Conservation (phyloP, 2,113 vertebrate genomes). For the Halichoeres trimaculatus region DNA sequence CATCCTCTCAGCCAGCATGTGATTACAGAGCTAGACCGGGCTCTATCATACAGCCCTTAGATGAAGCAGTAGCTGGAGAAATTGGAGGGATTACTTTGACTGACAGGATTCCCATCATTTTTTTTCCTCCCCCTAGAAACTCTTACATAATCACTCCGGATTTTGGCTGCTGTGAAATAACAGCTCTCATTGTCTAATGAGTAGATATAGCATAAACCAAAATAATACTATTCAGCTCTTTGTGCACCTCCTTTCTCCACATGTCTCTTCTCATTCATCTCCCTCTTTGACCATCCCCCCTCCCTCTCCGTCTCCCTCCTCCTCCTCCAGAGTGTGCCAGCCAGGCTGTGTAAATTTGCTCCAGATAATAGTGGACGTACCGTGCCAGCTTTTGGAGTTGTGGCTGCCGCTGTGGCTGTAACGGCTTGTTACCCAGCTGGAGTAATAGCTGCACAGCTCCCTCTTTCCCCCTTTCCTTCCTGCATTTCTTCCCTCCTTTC, state of each 20-base stretch:
- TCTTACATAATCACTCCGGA: constrained; percentile 56
- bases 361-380: constrained; percentile 70
- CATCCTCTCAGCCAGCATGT: constrained; percentile 61
- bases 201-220: constrained; percentile 33
- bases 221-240: constrained; percentile 28
- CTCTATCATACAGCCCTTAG: constrained; percentile 49
- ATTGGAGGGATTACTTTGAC: constrained; percentile 76
- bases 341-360: constrained; percentile 72
- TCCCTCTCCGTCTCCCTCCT: neutral
- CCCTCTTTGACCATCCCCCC: neutral
- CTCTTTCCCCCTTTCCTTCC: constrained; percentile 36
- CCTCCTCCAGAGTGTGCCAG: constrained; percentile 27
- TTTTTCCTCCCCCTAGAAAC: constrained; percentile 32
- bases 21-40: constrained; percentile 64
- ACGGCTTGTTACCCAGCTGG: constrained; percentile 78
- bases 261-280: constrained; percentile 5
- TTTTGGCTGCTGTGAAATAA: constrained; percentile 62
- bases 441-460: constrained; percentile 62
- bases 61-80: constrained; percentile 70
- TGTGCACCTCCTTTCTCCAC: constrained; percentile 32
- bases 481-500: constrained; percentile 12
- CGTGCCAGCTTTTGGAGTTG: constrained; percentile 73
- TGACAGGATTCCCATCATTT: constrained; percentile 63
- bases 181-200: constrained; percentile 62
- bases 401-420: constrained; percentile 68